Conservation (phyloP, 2,888 invertebrate species). For the Caenorhabditis macrosperma region DNA sequence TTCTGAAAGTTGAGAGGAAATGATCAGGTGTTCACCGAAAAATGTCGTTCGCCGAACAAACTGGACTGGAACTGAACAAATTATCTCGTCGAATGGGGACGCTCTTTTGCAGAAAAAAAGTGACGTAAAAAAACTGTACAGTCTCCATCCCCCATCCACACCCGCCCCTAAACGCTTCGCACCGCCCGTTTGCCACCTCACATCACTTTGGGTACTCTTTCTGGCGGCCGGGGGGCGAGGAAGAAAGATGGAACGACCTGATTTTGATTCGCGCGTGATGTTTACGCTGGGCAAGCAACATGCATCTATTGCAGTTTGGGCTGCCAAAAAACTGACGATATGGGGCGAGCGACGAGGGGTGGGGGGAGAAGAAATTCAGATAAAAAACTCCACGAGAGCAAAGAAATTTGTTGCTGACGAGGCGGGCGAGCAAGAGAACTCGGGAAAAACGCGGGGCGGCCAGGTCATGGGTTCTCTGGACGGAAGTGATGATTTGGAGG, state of each 20-base stretch:
- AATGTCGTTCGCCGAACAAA: not conserved
- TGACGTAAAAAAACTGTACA: constrained; percentile 27
- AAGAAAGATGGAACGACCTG: constrained; percentile 51
- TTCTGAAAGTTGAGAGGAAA: constrained; percentile 31
- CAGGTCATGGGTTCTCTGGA: no score
- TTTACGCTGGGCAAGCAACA: constrained; percentile 57
- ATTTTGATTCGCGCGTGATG: constrained; percentile 56
- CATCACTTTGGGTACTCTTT: constrained; percentile 31
- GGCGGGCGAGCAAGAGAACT: no score
- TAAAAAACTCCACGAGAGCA: no score
- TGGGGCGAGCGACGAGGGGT: not conserved
- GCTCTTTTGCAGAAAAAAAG: constrained; percentile 9
- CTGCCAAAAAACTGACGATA: constrained; percentile 19
- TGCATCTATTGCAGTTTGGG: constrained; percentile 42
- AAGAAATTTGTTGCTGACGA: no score
- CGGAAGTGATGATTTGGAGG: no score
- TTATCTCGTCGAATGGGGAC: no score
- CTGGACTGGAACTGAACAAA: constrained; percentile 15
- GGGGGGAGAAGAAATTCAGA: no score
- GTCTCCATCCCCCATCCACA: constrained; percentile 5
- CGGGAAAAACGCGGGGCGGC: not conserved
- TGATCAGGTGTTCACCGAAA: not conserved
- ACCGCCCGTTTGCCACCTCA: constrained; percentile 9
- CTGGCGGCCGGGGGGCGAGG: constrained; percentile 13
- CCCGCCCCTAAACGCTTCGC: not conserved